Conservation (phyloP, 1,140 invertebrate genomes). For the Pristionchus pacificus region DNA sequence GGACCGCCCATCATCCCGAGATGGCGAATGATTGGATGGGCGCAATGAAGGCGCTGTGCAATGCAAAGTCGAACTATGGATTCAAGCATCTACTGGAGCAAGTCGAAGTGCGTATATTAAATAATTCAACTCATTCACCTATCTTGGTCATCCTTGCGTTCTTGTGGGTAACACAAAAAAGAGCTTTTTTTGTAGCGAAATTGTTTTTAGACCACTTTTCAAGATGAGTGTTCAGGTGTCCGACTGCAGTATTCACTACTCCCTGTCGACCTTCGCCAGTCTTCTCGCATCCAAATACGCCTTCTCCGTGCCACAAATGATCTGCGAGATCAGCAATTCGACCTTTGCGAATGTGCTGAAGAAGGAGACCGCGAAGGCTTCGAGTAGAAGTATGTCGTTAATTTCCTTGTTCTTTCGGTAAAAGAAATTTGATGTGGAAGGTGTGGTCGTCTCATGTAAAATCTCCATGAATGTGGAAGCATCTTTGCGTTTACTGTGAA, state of each 20-base stretch:
- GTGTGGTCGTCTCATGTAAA: too few relatives aligned
- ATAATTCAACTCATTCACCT: too few relatives aligned
- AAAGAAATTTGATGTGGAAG: too few relatives aligned
- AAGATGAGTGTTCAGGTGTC: conserved; percentile 8
- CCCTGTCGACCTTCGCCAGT: conserved; percentile 18
- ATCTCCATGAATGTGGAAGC: too few relatives aligned
- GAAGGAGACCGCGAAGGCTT: neutral
- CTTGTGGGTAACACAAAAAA: too few relatives aligned
- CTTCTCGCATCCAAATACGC: conserved; percentile 22
- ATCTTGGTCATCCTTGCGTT: too few relatives aligned
- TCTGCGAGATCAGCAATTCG: neutral
- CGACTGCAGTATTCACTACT: conserved; percentile 21
- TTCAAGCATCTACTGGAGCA: neutral
- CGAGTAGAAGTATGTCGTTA: neutral
- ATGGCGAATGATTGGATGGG: conserved; percentile 27
- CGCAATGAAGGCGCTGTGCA: conserved; percentile 15
- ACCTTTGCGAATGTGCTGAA: conserved; percentile 4
- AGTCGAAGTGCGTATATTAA: neutral
- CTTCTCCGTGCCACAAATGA: conserved; percentile 12
- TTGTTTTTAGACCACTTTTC: neutral
- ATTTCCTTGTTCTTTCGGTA: neutral
- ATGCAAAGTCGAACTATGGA: too few relatives aligned
- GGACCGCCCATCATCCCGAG: conserved; percentile 16
- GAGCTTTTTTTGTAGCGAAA: too few relatives aligned
- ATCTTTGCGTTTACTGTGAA: too few relatives aligned